Evolutionary conservation across 2,888 invertebrate genomes (phyloP), one percentile per base, ranked within the genome.

Genomic region (Blastobasis lacticolella): DNA sequence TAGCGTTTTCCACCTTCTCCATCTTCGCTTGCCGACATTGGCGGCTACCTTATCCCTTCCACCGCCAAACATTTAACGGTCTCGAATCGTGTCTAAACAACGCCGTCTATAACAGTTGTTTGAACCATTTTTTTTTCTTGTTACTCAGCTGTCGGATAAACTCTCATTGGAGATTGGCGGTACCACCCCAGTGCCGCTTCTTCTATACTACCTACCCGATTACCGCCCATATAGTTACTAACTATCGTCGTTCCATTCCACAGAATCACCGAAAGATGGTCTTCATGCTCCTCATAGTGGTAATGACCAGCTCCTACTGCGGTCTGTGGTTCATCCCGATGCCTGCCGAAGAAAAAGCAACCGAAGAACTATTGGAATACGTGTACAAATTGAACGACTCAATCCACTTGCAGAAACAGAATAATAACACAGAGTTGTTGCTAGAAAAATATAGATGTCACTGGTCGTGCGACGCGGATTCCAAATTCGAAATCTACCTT

Each of bases 261-360:
- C 23, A 89, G 86, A 73, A 79, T 5, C 89, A 89, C 63, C 90
- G 95, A 58, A 95, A 95, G 74, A 66, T 90, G 0, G 92, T 95
- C 49, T 95, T 95, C 67, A 90, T 94, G 73, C 60, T 86, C 0
- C 76, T 95, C 0, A 91, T 95, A 46, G 59, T 88, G 0, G 58
- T 88, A 0, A 94, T 94, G 90, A 91, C 92, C 0, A 66, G 91
- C 0, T 91, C 92, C 0, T 95, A 91, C 67, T 90, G 92, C n/a
- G 81, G 91, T 10, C 90, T 95, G 55, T 92, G 92, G 76, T 92
- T 94, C 62, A 78, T 95, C 0, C 81, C 81, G 0, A 71, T 69
- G 68, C 74, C 80, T 0, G 71, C 69, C 7, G 10, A 46, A 53
- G 42, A 60, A 37, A 53, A 61, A 10, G 60, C 56, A n/a, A 60